Conservation (phyloP, 2,113 vertebrate genomes). For the Patagioenas fasciata region DNA sequence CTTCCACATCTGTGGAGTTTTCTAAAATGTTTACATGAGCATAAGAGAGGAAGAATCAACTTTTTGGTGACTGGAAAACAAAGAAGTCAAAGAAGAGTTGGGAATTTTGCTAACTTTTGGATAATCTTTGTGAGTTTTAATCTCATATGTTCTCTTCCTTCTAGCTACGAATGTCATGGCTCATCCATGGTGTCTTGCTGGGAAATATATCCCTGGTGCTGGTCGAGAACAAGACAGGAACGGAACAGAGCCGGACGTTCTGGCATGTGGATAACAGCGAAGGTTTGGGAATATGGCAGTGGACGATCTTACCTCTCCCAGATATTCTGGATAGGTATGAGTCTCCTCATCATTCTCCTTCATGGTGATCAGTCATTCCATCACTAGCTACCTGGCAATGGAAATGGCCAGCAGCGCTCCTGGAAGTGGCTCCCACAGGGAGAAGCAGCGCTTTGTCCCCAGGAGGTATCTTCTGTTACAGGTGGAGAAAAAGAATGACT, state of each 20-base stretch:
- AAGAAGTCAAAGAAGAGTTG: neutral
- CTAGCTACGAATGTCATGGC: conserved; percentile 90
- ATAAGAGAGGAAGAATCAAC: neutral
- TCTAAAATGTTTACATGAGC: neutral
- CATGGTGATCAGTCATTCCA: neutral
- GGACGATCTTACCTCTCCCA: conserved; percentile 81
- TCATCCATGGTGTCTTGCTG: conserved; percentile 79
- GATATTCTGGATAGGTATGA: conserved; percentile 89
- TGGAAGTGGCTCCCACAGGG: neutral
- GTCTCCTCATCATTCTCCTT: neutral
- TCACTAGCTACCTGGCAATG: neutral
- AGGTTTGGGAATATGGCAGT: conserved; percentile 84
- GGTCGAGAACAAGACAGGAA: conserved; percentile 89
- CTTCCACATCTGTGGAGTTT: neutral
- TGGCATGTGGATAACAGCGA: conserved; percentile 78
- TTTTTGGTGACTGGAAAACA: neutral
- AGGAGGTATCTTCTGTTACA: neutral
- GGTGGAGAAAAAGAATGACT: neutral
- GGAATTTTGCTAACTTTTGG: neutral
- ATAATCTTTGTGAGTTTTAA: neutral
- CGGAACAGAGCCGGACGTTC: conserved; percentile 78
- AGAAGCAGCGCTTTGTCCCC: neutral
- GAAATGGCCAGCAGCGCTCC: neutral
- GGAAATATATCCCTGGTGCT: conserved; percentile 86
- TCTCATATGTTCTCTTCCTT: conserved; percentile 1